These are phyloP conservation scores for Coptodon bakossiorum DNA, from an alignment of 2,113 vertebrate species.

Conservation along the genomic window DNA sequence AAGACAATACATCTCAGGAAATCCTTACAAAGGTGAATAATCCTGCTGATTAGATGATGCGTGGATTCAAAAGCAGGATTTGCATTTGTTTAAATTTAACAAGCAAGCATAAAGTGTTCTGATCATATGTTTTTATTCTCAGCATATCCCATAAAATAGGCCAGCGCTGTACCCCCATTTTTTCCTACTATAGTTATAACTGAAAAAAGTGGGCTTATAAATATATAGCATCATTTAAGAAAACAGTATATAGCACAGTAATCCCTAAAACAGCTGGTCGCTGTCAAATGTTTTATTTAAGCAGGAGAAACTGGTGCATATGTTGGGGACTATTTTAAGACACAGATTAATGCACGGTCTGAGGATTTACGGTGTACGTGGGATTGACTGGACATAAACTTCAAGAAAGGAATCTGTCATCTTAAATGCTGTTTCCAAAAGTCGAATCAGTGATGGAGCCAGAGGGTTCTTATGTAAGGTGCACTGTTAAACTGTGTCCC, in stretches of 20 bases:
- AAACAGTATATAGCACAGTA: background rate
- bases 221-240: background rate
- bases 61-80: background rate
- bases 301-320: background rate
- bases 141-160: background rate
- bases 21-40: conserved; percentile 67
- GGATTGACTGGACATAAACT: background rate
- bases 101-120: background rate
- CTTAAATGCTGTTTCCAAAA: background rate
- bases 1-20: conserved; percentile 49
- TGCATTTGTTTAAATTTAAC: background rate
- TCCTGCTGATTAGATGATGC: background rate
- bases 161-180: background rate
- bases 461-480: background rate
- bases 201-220: background rate
- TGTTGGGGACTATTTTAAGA: background rate
- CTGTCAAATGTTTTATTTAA: background rate
- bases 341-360: background rate
- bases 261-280: background rate
- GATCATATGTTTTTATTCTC: background rate
- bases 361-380: background rate
- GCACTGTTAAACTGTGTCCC: background rate
- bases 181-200: background rate
- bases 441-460: background rate
- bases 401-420: background rate